Percentiles rank a stretch among this genome's conserved stretches.
phyloP scores from a whole-genome alignment of 2,797 vertebrate genomes.

The Poeciliopsis gracilis region DNA sequence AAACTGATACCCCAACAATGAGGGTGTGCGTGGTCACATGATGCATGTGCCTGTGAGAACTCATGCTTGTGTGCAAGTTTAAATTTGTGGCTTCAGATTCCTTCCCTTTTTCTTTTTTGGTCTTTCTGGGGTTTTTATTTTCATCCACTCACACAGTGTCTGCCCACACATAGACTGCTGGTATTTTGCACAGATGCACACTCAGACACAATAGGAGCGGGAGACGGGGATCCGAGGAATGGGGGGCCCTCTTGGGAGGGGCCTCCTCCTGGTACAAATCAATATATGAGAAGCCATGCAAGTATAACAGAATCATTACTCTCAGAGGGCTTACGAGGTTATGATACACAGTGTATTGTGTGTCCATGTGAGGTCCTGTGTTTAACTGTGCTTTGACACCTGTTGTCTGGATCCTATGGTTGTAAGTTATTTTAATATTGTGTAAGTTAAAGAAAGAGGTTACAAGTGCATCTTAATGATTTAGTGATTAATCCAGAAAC shows the following conservation, averaged over 20 bases:
- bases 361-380: constrained; percentile 26
- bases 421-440: neutral
- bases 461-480: neutral
- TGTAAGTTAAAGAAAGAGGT: neutral
- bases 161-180: constrained; percentile 74
- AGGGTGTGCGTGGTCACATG: constrained; percentile 42
- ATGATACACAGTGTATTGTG: constrained; percentile 50
- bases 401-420: constrained; percentile 66
- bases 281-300: constrained; percentile 83
- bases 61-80: constrained; percentile 21
- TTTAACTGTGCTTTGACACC: constrained; percentile 60
- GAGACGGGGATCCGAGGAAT: constrained; percentile 57
- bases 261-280: constrained; percentile 75
- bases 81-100: constrained; percentile 24
- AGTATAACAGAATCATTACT: constrained; percentile 82
- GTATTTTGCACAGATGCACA: constrained; percentile 79
- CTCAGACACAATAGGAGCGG: constrained; percentile 61
- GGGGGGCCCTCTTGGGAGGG: constrained; percentile 66
- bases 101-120: constrained; percentile 38
- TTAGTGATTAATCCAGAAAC: neutral
- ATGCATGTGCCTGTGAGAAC: constrained; percentile 23
- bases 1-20: constrained; percentile 83
- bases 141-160: constrained; percentile 8
- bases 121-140: constrained; percentile 3
- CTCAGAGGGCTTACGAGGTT: constrained; percentile 65